Evolutionary conservation across 2,888 invertebrate species (phyloP), one percentile per base, ranked within the genome.

Genomic region (Quadriops clusia): DNA sequence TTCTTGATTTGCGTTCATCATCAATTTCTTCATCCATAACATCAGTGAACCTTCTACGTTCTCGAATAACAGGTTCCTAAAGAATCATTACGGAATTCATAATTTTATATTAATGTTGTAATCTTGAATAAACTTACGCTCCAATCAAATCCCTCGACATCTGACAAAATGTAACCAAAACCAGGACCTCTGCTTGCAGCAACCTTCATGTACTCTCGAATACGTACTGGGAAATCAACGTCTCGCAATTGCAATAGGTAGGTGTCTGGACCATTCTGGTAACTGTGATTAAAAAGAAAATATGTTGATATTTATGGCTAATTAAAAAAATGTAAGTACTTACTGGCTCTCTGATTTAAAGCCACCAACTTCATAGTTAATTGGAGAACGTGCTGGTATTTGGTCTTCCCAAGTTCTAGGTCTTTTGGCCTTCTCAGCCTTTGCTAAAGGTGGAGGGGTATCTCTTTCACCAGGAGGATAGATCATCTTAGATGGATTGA

Each of bases 261-360:
- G 2, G 95, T 94, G 57, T 97, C 95, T 0, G 94, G 94, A 0
- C 97, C 95, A 60, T 87, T 83, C 65, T 94, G 91, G 63, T 94
- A 94, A 53, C 90, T 89, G 50, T 28, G 57, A 49, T 28, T 11
- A 23, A 26, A 10, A 28, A 14, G 13, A 24, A n/a, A n/a, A n/a
- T n/a, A n/a, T n/a, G n/a, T n/a, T n/a, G n/a, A n/a, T n/a, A n/a
- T n/a, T n/a, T n/a, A 16, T 26, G 9, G 15, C 8, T 4, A 11
- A 30, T 17, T 32, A 34, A 23, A 5, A 22, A 8, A 21, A 24
- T 18, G 28, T 18, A 22, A 28, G 13, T 36, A 52, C 81, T 73
- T 53, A 86, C 85, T 86, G 86, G 70, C 86, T 87, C 58, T 87
- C 87, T 0, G 82, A 86, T 51, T 75, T 80, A 39, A 78, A 65